These are phyloP conservation scores for Alectoris magna DNA, from an alignment of 2,797 vertebrate genomes.

Conservation along the genomic window DNA sequence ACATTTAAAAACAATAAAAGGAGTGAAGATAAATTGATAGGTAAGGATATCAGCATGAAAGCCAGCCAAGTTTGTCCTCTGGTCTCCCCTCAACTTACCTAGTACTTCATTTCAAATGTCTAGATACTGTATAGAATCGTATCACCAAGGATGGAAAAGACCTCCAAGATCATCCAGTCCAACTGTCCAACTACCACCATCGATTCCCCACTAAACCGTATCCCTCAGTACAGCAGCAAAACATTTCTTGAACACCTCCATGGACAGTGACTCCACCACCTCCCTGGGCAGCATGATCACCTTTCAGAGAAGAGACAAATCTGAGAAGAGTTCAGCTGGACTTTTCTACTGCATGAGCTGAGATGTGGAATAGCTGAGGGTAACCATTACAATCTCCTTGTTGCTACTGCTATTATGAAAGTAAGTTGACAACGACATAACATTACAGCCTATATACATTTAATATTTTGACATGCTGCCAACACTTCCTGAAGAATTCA, in stretches of 20 bases:
- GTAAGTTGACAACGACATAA: accelerated
- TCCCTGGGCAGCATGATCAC: too few relatives aligned
- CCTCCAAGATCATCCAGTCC: too few relatives aligned
- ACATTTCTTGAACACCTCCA: too few relatives aligned
- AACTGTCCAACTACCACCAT: too few relatives aligned
- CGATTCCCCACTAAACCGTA: too few relatives aligned
- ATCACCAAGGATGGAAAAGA: too few relatives aligned
- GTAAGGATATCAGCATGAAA: not conserved
- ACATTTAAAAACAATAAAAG: not conserved
- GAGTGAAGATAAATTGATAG: not conserved
- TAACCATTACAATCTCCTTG: not conserved
- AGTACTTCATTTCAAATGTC: not conserved
- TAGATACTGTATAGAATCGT: not conserved
- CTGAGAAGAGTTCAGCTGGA: not conserved
- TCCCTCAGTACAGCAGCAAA: too few relatives aligned
- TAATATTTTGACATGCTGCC: not conserved
- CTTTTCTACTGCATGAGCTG: not conserved
- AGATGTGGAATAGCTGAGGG: not conserved
- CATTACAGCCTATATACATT: not conserved
- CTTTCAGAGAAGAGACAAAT: not conserved
- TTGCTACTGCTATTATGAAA: not conserved
- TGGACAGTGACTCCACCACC: too few relatives aligned
- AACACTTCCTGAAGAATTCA: not conserved
- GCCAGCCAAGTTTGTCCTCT: not conserved
- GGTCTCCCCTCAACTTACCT: not conserved